Conservation (phyloP, 2,888 invertebrate species). For the Plebejus melissa region DNA sequence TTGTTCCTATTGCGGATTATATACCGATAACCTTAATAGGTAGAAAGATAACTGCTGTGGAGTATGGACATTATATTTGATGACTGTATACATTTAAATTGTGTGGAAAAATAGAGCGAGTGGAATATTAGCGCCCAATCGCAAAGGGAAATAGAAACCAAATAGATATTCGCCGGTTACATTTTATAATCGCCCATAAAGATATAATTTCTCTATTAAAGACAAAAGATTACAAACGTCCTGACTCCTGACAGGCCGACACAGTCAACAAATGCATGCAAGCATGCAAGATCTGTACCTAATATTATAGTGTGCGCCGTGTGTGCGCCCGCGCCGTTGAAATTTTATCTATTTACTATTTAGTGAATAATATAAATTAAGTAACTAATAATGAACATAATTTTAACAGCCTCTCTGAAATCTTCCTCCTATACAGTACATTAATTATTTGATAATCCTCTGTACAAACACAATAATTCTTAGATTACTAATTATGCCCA, state of each 20-base stretch:
- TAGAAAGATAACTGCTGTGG: background rate
- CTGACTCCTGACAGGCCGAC: too few relatives aligned
- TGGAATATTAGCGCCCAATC: background rate
- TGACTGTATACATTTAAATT: background rate
- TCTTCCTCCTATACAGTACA: background rate
- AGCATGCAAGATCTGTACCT: too few relatives aligned
- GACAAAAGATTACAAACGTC: too few relatives aligned
- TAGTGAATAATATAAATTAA: too few relatives aligned
- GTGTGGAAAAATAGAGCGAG: background rate
- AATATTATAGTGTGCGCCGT: too few relatives aligned
- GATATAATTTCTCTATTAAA: too few relatives aligned
- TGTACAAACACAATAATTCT: too few relatives aligned
- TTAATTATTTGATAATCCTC: background rate
- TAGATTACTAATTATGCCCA: background rate
- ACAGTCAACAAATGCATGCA: too few relatives aligned
- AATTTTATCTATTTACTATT: too few relatives aligned
- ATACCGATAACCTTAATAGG: background rate
- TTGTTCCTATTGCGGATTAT: background rate
- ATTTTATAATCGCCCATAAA: too few relatives aligned
- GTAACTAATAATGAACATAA: too few relatives aligned
- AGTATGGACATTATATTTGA: background rate
- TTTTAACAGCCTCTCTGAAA: background rate
- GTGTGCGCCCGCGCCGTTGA: too few relatives aligned
- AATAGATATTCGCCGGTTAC: background rate
- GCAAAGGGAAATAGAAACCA: background rate